phyloP scores from a whole-genome alignment of 1,140 invertebrate species.

The Schlechtendalia chinensis region DNA sequence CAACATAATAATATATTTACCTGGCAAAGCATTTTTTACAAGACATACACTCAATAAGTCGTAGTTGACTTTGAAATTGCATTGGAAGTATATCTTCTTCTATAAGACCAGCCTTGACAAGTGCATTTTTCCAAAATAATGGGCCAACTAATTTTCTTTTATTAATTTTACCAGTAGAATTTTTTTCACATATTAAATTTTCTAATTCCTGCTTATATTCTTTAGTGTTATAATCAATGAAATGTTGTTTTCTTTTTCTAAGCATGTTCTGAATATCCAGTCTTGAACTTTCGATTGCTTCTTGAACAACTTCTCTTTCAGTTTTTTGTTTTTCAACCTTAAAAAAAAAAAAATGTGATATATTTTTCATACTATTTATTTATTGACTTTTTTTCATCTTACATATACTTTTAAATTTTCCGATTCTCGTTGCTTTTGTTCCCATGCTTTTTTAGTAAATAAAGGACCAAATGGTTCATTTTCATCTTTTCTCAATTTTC shows the following conservation, averaged over 20 bases:
- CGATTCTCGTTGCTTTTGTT: constrained; percentile 36
- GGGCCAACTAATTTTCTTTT: constrained; percentile 39
- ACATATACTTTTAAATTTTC: constrained; percentile 21
- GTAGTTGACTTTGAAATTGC: constrained; percentile 41
- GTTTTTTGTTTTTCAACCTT: constrained; percentile 35
- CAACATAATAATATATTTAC: not conserved
- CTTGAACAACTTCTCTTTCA: constrained; percentile 40
- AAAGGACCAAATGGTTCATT: constrained; percentile 41
- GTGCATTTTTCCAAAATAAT: constrained; percentile 46
- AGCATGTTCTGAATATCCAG: constrained; percentile 45
- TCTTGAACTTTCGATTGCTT: constrained; percentile 44
- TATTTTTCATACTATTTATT: not conserved
- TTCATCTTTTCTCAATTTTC: constrained; percentile 11
- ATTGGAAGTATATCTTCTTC: constrained; percentile 38
- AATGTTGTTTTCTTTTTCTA: constrained; percentile 30
- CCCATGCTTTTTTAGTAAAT: constrained; percentile 46
- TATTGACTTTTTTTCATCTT: constrained; percentile 15
- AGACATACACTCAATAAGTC: constrained; percentile 26
- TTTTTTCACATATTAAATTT: not conserved
- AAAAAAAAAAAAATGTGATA: constrained; percentile 18
- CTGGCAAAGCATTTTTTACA: constrained; percentile 48
- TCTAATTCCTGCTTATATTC: constrained; percentile 30
- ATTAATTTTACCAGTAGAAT: constrained; percentile 25
- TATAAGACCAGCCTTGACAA: constrained; percentile 32
- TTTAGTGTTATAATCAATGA: constrained; percentile 38